Percentiles rank a stretch among this genome's conserved stretches.
These are phyloP conservation scores for Parauchenoglanis ngamensis DNA, from an alignment of 2,797 vertebrate species.

Conservation along the genomic window DNA sequence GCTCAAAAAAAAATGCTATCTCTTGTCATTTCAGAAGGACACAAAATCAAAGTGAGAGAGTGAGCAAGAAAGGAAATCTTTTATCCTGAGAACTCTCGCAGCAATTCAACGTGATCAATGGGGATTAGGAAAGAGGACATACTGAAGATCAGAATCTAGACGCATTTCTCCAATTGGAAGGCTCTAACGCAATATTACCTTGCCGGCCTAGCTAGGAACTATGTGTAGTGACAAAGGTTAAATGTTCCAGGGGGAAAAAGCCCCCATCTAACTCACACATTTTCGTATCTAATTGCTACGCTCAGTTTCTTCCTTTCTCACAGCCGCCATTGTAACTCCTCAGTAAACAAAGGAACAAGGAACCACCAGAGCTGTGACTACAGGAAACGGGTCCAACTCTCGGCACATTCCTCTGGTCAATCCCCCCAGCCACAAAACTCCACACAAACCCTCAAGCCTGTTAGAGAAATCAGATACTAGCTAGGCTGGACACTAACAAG, in stretches of 20 bases:
- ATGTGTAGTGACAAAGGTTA: conserved; percentile 19
- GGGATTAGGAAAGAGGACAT: not conserved
- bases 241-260: not conserved
- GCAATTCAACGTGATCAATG: conserved; percentile 8
- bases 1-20: not conserved
- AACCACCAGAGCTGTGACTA: conserved; percentile 14
- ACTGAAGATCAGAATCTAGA: not conserved
- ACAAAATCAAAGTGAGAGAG: not conserved
- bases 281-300: conserved; percentile 6
- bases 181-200: not conserved
- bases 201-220: not conserved
- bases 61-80: conserved; percentile 13
- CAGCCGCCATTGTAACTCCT: conserved; percentile 18
- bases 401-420: conserved; percentile 7
- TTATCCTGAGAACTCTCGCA: conserved; percentile 4
- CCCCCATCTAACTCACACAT: not conserved
- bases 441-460: not conserved
- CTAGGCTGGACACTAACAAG: conserved; percentile 31
- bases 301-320: conserved; percentile 19
- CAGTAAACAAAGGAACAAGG: not conserved
- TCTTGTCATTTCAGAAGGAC: conserved; percentile 19
- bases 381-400: conserved; percentile 25
- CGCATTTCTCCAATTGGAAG: not conserved
- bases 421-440: not conserved
- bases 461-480: conserved; percentile 43